phyloP scores from a whole-genome alignment of 2,888 invertebrate genomes.

The Cheiracanthium punctorium region DNA sequence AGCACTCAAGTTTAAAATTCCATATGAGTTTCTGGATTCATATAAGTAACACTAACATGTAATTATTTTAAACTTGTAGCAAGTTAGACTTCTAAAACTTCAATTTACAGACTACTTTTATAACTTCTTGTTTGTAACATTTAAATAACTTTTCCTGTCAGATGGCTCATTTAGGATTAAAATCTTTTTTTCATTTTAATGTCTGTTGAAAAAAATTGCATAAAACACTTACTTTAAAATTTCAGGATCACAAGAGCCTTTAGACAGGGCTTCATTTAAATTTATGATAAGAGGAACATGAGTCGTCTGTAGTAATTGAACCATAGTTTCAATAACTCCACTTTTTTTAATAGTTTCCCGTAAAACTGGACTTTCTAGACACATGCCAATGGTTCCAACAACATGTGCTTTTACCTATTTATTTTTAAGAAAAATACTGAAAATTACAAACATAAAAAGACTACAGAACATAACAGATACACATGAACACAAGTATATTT shows the following conservation, averaged over 20 bases:
- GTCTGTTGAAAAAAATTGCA: neutral
- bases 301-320: slow-evolving; percentile 55
- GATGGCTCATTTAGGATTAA: too few species aligned
- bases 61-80: too few species aligned
- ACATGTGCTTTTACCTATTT: slow-evolving; percentile 49
- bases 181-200: neutral
- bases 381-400: slow-evolving; percentile 52
- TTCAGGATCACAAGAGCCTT: slow-evolving; percentile 51
- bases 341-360: slow-evolving; percentile 46
- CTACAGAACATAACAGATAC: neutral
- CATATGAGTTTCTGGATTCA: too few species aligned
- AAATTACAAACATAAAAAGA: neutral
- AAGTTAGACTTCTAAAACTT: too few species aligned
- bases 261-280: slow-evolving; percentile 53
- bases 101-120: too few species aligned
- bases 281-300: slow-evolving; percentile 51
- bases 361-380: slow-evolving; percentile 27
- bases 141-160: too few species aligned
- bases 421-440: neutral
- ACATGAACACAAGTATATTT: neutral
- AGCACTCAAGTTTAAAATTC: too few species aligned
- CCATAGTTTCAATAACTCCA: slow-evolving; percentile 46
- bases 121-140: too few species aligned
- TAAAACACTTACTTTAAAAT: slow-evolving; percentile 46
- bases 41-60: too few species aligned